Percentiles rank a stretch among this genome's conserved stretches.
These are phyloP conservation scores for Chloropsis hardwickii DNA, from an alignment of 2,113 vertebrate species.

Conservation along the genomic window DNA sequence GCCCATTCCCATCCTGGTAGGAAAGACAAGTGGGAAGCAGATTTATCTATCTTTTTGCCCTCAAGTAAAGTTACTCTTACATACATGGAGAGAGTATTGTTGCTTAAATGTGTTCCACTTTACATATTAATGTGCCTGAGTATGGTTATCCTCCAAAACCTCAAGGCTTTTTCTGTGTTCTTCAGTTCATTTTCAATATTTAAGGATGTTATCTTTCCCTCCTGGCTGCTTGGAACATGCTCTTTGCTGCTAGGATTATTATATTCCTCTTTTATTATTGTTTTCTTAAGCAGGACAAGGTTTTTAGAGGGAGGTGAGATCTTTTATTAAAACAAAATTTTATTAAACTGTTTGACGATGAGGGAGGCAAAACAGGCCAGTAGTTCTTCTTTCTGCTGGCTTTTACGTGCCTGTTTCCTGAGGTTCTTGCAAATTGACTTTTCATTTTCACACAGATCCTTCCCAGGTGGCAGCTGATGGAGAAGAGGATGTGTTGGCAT, in stretches of 20 bases:
- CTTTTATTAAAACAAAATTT: neutral
- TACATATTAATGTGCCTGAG: neutral
- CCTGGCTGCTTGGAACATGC: neutral
- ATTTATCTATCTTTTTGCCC: neutral
- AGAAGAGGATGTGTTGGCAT: conserved; percentile 92
- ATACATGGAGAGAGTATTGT: neutral
- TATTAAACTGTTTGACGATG: neutral
- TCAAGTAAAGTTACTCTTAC: neutral
- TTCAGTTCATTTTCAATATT: neutral
- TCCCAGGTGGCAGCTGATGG: conserved; percentile 72
- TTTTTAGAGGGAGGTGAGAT: neutral
- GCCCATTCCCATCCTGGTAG: neutral
- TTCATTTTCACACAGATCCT: conserved; percentile 74
- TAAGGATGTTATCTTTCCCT: neutral
- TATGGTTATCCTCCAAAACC: neutral
- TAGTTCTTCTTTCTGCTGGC: neutral
- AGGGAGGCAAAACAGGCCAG: neutral
- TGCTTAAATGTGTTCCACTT: neutral
- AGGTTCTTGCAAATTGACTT: conserved; percentile 7
- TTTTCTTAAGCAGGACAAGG: neutral
- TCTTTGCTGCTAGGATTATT: neutral
- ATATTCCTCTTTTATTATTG: neutral
- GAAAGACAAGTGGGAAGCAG: neutral
- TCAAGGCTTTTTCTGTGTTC: neutral
- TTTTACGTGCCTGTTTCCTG: neutral